phyloP scores from a whole-genome alignment of 1,140 invertebrate species.

The Luehdorfia chinensis region DNA sequence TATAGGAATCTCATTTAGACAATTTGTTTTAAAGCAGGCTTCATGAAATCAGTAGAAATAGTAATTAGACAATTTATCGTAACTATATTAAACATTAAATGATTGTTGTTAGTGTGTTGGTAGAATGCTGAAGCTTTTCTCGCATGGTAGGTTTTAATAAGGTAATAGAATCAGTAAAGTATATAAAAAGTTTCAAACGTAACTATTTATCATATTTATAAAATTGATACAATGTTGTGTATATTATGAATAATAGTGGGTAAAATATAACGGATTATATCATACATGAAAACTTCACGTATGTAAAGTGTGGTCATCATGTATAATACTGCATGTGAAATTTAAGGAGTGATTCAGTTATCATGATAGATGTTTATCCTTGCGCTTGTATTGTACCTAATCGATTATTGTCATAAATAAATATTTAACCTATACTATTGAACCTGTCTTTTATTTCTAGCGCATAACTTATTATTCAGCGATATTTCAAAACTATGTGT shows the following conservation, averaged over 20 bases:
- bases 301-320: conserved; percentile 52
- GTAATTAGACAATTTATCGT: conserved; percentile 44
- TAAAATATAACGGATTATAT: conserved; percentile 45
- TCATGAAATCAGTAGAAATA: conserved; percentile 44
- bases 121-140: conserved; percentile 60
- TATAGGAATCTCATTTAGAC: conserved; percentile 64
- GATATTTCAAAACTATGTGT: too few species aligned
- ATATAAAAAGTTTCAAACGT: conserved; percentile 36
- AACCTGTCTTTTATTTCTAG: conserved; percentile 34
- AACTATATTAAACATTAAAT: conserved; percentile 57
- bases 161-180: conserved; percentile 41
- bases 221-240: conserved; percentile 46
- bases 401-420: conserved; percentile 64
- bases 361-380: conserved; percentile 59
- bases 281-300: conserved; percentile 36
- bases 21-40: conserved; percentile 43
- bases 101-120: conserved; percentile 52
- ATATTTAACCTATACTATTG: conserved; percentile 68
- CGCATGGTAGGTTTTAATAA: conserved; percentile 65
- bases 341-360: conserved; percentile 46
- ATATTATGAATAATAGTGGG: conserved; percentile 55
- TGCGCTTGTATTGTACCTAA: conserved; percentile 65
- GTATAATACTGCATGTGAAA: conserved; percentile 54
- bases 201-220: conserved; percentile 34
- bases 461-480: too few species aligned